Evolutionary conservation across 1,140 invertebrate genomes (phyloP), one percentile per base, ranked within the genome.

Genomic region (Drosophila novamexicana): DNA sequence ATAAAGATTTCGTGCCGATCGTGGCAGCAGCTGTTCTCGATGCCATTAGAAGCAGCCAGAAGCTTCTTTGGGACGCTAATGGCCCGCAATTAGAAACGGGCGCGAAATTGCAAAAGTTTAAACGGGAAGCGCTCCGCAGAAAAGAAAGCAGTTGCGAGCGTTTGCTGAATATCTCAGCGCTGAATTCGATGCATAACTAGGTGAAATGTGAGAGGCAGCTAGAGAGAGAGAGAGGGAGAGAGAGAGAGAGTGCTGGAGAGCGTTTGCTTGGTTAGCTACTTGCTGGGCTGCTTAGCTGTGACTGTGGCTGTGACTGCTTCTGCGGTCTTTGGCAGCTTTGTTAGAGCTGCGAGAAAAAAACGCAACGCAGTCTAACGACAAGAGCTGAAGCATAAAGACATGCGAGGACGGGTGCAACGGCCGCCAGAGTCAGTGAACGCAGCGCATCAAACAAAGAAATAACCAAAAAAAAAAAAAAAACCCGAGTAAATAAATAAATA

Each of bases 341-440:
- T 64, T 63, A 54, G 53, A 67, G 77, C 75, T 42, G 79, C 75
- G 65, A 62, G 71, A 82, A 89, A 86, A 77, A 83, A 65, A 75
- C 59, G 63, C 53, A 62, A 37, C 58, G 65, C 83, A 88, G 83
- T 88, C 83, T 86, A 90, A 80, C 88, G 79, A 88, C 81, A 70
- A 91, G 79, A 88, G 81, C 75, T 91, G 80, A 84, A 83, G 80
- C 83, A 84, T 70, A 89, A 88, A 88, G 83, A 80, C 83, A 88
- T 88, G 83, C 81, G 88, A 92, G 59, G 63, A 61, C 84, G 84
- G 84, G 91, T 91, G 91, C 91, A 92, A 82, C 90, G 79, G 78
- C 90, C 91, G 79, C 58, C 73, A 79, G 62, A 90, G 83, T 91
- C 76, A 90, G 81, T 89, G 81, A 86, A 90, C 78, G 78, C 70